Evolutionary conservation across 2,797 vertebrate species (phyloP).

Genomic region (Sebastes itinus): DNA sequence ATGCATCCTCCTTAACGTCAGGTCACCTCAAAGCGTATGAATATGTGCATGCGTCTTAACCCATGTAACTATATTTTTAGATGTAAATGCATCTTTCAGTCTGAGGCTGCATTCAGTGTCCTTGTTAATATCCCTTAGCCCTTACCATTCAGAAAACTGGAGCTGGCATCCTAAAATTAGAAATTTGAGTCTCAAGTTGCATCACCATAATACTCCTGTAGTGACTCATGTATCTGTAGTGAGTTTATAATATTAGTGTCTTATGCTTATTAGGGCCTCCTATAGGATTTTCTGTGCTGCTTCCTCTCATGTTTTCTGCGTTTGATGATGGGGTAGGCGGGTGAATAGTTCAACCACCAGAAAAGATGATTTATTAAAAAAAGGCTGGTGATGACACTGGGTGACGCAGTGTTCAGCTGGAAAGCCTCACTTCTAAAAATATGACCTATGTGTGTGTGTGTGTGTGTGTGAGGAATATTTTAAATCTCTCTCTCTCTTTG

Average conservation of each 20-base stretch:
- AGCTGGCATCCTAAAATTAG: constrained; percentile 13
- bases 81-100: not conserved
- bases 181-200: constrained; percentile 22
- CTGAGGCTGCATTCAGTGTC: not conserved
- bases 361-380: constrained; percentile 30
- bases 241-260: constrained; percentile 9
- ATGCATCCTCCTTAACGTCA: too few species aligned
- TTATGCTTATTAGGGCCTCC: constrained; percentile 10
- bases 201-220: constrained; percentile 6
- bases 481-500: constrained; percentile 30
- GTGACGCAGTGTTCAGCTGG: constrained; percentile 40
- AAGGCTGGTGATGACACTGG: constrained; percentile 8
- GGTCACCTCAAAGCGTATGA: too few species aligned
- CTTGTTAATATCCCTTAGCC: not conserved
- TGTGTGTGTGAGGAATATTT: constrained; percentile 26
- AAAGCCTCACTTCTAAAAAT: constrained; percentile 54
- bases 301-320: constrained; percentile 4
- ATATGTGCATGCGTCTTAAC: too few species aligned
- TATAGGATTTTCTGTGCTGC: constrained; percentile 9
- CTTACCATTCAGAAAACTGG: not conserved
- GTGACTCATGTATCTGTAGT: constrained; percentile 26
- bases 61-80: too few species aligned
- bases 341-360: constrained; percentile 40
- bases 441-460: constrained; percentile 25
- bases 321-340: constrained; percentile 5